These are phyloP conservation scores for Camptogramma bilineatum DNA, from an alignment of 2,888 invertebrate species.

Conservation along the genomic window DNA sequence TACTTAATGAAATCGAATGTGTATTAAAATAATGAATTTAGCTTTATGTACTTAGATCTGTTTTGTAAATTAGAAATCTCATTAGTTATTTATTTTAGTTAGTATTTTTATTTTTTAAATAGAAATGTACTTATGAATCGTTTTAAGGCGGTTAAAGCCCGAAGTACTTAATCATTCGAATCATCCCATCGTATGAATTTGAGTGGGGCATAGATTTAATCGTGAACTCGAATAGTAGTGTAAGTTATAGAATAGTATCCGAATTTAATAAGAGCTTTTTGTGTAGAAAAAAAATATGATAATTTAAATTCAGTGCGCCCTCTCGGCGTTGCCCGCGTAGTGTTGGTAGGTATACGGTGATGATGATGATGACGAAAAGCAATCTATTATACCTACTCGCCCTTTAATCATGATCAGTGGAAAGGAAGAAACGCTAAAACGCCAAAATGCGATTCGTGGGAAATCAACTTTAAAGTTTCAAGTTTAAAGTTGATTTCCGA, in stretches of 20 bases:
- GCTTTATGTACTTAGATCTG: slow-evolving; percentile 30
- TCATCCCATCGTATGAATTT: slow-evolving; percentile 49
- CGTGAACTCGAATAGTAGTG: slow-evolving; percentile 7
- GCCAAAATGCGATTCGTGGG: too few species aligned
- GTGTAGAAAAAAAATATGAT: too few species aligned
- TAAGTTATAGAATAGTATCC: slow-evolving; percentile 7
- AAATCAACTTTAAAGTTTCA: too few species aligned
- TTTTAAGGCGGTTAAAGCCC: slow-evolving; percentile 20
- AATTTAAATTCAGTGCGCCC: too few species aligned
- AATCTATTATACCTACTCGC: too few species aligned
- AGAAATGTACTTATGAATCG: neutral
- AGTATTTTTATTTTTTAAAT: slow-evolving; percentile 1
- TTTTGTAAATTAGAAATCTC: slow-evolving; percentile 40
- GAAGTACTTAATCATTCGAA: slow-evolving; percentile 43
- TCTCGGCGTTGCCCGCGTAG: too few species aligned
- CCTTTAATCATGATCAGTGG: too few species aligned
- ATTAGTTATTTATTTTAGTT: slow-evolving; percentile 33
- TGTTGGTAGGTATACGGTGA: too few species aligned
- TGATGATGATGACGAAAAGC: too few species aligned
- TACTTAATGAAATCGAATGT: neutral
- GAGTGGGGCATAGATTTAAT: slow-evolving; percentile 60
- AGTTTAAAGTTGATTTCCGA: too few species aligned
- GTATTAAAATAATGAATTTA: neutral
- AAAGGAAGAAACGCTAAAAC: too few species aligned
- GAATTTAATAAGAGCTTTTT: slow-evolving; percentile 10